These are phyloP conservation scores for Hemicentrotus pulcherrimus DNA, from an alignment of 35 echinoderm and acorn worm genomes.

Conservation along the genomic window DNA sequence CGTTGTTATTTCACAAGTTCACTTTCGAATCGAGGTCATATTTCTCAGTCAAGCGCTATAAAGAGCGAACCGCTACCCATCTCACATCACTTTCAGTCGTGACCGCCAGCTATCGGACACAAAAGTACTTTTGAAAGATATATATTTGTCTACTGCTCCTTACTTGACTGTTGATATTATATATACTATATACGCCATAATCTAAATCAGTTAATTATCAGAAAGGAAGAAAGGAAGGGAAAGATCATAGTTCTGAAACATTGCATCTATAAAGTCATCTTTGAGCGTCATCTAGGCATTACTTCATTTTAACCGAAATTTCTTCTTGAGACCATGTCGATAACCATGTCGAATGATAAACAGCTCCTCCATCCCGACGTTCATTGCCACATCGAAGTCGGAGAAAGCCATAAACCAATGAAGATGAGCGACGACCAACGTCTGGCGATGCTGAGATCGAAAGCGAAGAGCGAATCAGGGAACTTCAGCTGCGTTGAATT, in stretches of 20 bases:
- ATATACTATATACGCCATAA: no score
- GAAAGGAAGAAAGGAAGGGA: no score
- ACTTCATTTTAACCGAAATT: not conserved
- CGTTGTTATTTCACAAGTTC: not conserved
- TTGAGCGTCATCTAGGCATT: not conserved
- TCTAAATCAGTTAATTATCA: no score
- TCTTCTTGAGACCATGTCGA: not conserved
- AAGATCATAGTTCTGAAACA: no score
- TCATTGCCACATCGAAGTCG: not conserved
- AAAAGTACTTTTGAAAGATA: not conserved
- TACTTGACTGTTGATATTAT: no score
- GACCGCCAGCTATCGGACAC: not conserved
- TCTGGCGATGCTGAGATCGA: not conserved
- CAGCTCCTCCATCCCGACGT: not conserved
- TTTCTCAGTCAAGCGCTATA: not conserved
- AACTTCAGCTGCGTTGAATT: not conserved
- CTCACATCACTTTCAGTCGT: not conserved
- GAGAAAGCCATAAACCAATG: not conserved
- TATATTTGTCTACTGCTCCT: not conserved
- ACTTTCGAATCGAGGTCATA: not conserved
- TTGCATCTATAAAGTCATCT: not conserved
- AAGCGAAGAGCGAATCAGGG: not conserved
- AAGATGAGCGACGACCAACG: slow-evolving; percentile 3
- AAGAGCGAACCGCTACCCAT: not conserved
- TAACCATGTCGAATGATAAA: not conserved